Conservation (phyloP, 1,140 invertebrate genomes). For the Drosophila funebris region DNA sequence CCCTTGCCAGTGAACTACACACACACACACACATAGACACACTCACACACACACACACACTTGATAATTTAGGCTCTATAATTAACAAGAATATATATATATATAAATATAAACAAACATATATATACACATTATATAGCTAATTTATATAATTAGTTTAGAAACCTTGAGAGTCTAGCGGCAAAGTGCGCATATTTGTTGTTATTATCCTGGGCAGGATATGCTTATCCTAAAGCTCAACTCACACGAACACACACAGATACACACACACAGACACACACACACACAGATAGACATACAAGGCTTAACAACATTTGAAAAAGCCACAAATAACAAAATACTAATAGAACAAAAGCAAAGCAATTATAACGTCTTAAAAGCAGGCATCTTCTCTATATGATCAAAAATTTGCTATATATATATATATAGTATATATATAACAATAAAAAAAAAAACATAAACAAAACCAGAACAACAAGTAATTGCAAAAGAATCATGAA, state of each 20-base stretch:
- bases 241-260: constrained; percentile 17
- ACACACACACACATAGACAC: constrained; percentile 1
- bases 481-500: constrained; percentile 76
- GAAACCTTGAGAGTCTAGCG: constrained; percentile 44
- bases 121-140: constrained; percentile 50
- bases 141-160: constrained; percentile 55
- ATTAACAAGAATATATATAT: constrained; percentile 53
- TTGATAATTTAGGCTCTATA: constrained; percentile 61
- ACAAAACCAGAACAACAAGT: constrained; percentile 48
- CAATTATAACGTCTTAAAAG: constrained; percentile 49
- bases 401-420: constrained; percentile 57
- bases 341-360: constrained; percentile 22
- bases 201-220: constrained; percentile 35
- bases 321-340: constrained; percentile 26
- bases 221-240: constrained; percentile 31
- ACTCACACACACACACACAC: constrained; percentile 34
- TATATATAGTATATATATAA: constrained; percentile 32
- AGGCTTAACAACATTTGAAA: constrained; percentile 17
- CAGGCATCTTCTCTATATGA: constrained; percentile 24
- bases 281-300: neutral
- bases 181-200: constrained; percentile 39
- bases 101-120: constrained; percentile 40
- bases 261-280: constrained; percentile 8
- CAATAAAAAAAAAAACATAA: constrained; percentile 8
- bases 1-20: constrained; percentile 43